Conservation (phyloP, 2,888 invertebrate species). For the Spatulosminthurus flaviceps region DNA sequence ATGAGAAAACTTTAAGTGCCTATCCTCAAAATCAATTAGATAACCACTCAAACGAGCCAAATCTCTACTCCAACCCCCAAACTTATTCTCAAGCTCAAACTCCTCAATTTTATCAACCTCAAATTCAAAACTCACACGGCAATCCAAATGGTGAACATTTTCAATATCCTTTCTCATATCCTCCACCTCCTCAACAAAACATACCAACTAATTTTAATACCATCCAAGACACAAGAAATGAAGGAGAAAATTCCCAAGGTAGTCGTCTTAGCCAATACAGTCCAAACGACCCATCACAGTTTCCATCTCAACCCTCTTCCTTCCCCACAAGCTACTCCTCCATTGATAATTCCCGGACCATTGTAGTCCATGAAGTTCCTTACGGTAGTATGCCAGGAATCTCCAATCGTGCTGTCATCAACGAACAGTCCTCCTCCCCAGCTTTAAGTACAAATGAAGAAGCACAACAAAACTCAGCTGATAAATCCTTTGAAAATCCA, state of each 20-base stretch:
- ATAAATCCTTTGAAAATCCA: background rate
- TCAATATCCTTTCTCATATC: background rate
- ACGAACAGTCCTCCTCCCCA: constrained; percentile 4
- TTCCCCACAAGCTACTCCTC: constrained; percentile 34
- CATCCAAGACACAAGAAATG: too few species aligned
- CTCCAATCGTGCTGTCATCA: constrained; percentile 42
- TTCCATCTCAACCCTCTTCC: too few species aligned
- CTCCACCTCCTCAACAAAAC: too few species aligned
- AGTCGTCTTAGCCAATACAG: too few species aligned
- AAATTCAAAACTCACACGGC: background rate
- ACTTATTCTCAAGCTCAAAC: too few species aligned
- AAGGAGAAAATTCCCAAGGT: too few species aligned
- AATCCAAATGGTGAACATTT: background rate
- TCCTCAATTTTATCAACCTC: constrained; percentile 16
- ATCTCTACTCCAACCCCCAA: too few species aligned
- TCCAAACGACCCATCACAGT: background rate
- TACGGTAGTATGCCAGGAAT: constrained; percentile 5
- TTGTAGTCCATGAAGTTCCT: constrained; percentile 50
- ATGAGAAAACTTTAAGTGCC: constrained; percentile 28
- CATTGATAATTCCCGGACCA: constrained; percentile 44
- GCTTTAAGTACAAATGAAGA: background rate
- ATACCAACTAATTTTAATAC: too few species aligned
- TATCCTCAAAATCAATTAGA: constrained; percentile 30
- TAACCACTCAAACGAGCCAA: background rate
- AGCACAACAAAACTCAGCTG: background rate